Base-by-base conservation (phyloP, 1,140 invertebrate species). In the Centruroides sculpturatus region DNA sequence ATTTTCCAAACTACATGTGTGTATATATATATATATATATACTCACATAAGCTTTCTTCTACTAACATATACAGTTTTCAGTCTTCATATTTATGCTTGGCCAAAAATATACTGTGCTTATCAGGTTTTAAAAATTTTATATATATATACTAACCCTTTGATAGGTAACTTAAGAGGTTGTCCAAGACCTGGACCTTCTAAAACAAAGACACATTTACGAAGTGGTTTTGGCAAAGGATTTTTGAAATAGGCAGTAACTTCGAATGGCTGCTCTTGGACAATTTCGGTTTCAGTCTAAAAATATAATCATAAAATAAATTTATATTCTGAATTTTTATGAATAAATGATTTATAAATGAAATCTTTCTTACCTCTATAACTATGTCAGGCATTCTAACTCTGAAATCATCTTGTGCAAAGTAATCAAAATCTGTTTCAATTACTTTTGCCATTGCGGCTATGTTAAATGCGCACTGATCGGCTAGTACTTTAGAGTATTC, bases 351-450 rank as follows among this genome's bases (percentile, higher is more conserved):
- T 23, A 23, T 23, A 23, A 41, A 8, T 41, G 41, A 41, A 41
- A 41, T 41, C 8, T 41, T 8, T 23, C 12, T 57, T 64, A 84
- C 83, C 66, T 79, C 78, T 59, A 94, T 85, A 71, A 85, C 85
- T 49, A 94, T 89, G 69, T 92, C 87, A 0, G 91, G 90, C 69
- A 92, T 92, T 34, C 87, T 76, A 3, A 94, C 84, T 64, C 89
- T 80, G 69, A 92, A 92, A 73, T 92, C 88, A 68, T 92, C 88
- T 74, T 91, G 86, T 0, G 86, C 87, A 68, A 87, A 90, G 70
- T 89, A 93, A 69, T 92, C 88, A 69, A 83, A 92, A 53, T 87
- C 82, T 1, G 83, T 92, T 54, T 90, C 85, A 11, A 83, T 78
- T 4, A 95, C 86, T 3, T 80, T 83, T 0, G 85, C 87, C 35